Evolutionary conservation across 2,797 vertebrate genomes (phyloP).

Genomic region (Rhinoraja longicauda): DNA sequence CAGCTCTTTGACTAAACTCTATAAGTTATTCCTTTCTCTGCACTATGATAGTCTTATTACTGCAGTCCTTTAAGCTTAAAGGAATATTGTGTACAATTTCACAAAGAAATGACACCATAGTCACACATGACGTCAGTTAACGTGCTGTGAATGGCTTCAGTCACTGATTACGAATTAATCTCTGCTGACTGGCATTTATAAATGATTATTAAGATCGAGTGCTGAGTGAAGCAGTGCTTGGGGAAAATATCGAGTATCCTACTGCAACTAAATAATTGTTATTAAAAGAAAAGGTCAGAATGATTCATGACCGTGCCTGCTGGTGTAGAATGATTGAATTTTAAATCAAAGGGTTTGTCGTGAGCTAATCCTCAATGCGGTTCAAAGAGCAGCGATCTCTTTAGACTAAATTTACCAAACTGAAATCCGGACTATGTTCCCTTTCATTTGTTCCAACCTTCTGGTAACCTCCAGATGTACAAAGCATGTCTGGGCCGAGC

Average conservation of each 20-base stretch:
- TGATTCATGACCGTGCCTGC: conserved; percentile 16
- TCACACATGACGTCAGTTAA: conserved; percentile 11
- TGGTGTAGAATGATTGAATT: conserved; percentile 36
- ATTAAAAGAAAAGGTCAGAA: conserved; percentile 28
- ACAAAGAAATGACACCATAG: neutral
- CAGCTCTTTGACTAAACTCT: too few relatives aligned
- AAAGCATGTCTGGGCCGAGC: neutral
- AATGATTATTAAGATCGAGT: conserved; percentile 32
- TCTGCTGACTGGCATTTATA: conserved; percentile 35
- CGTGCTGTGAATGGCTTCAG: neutral
- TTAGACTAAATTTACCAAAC: conserved; percentile 27
- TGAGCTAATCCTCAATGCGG: conserved; percentile 25
- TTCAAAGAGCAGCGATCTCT: conserved; percentile 25
- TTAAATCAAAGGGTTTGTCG: neutral
- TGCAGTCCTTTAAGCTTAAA: neutral
- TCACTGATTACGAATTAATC: conserved; percentile 13
- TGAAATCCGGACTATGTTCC: conserved; percentile 17
- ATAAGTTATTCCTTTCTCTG: neutral
- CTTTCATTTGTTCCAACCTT: conserved; percentile 17
- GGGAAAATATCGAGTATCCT: conserved; percentile 22
- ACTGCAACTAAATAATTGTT: conserved; percentile 33
- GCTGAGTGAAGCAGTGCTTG: conserved; percentile 32
- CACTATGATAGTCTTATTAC: neutral
- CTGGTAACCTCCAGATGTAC: conserved; percentile 25
- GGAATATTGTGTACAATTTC: neutral